phyloP scores from a whole-genome alignment of 1,140 invertebrate species.

The Cydia splendana region DNA sequence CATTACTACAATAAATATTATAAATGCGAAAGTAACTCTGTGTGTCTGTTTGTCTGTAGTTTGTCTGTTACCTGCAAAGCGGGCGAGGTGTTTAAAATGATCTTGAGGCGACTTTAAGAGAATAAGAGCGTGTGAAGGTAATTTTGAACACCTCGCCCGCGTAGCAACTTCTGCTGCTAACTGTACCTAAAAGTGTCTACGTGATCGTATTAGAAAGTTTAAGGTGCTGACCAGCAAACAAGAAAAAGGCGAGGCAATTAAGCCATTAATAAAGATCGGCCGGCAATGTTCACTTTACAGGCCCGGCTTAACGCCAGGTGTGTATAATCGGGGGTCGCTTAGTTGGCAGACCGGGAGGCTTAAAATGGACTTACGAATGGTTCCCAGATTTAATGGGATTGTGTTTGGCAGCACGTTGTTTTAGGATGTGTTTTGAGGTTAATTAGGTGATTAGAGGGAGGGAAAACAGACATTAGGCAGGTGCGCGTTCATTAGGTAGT shows the following conservation, averaged over 20 bases:
- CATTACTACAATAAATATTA: too few relatives aligned
- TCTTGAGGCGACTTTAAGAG: too few relatives aligned
- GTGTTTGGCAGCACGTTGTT: neutral
- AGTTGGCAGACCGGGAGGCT: neutral
- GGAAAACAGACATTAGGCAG: neutral
- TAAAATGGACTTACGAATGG: conserved; percentile 12
- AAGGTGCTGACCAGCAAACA: neutral
- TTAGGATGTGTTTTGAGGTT: conserved; percentile 2
- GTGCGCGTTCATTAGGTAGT: neutral
- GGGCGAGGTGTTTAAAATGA: too few relatives aligned
- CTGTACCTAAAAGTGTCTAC: neutral
- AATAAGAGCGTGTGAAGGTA: too few relatives aligned
- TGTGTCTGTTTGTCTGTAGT: too few relatives aligned
- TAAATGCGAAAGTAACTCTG: too few relatives aligned
- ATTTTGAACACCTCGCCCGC: too few relatives aligned
- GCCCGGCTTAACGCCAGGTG: neutral
- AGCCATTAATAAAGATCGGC: conserved; percentile 1
- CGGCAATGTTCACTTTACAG: neutral
- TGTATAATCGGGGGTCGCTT: conserved; percentile 8
- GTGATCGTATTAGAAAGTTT: neutral
- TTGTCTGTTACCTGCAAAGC: too few relatives aligned
- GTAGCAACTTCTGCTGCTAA: too few relatives aligned
- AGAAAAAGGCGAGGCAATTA: conserved; percentile 1
- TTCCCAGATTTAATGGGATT: conserved; percentile 7
- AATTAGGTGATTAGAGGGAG: neutral